A percentile compares a stretch with the other conserved stretches of the same genome.
These are phyloP conservation scores for Meliscaeva auricollis DNA, from an alignment of 2,888 invertebrate species.

Conservation along the genomic window DNA sequence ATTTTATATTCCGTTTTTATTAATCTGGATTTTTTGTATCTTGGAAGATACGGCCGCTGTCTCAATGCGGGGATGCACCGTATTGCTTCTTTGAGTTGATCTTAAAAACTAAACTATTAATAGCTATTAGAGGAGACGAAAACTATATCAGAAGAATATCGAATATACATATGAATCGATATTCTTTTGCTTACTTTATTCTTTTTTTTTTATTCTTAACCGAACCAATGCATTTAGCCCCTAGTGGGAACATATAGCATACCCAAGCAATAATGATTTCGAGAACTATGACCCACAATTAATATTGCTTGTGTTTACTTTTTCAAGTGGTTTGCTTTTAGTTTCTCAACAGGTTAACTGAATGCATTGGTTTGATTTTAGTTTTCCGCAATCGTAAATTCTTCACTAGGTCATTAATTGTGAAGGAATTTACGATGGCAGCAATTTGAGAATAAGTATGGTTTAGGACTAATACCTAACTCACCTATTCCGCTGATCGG, in stretches of 20 bases:
- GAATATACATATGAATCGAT: slow-evolving; percentile 1
- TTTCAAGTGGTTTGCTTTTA: slow-evolving; percentile 6
- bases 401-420: too few relatives aligned
- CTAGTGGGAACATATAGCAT: slow-evolving; percentile 27
- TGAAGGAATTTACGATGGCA: too few relatives aligned
- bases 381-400: too few relatives aligned
- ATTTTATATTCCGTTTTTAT: too few relatives aligned
- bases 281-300: slow-evolving; percentile 6
- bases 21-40: not conserved
- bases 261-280: slow-evolving; percentile 16
- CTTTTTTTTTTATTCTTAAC: slow-evolving; percentile 1
- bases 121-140: slow-evolving; percentile 32
- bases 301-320: slow-evolving; percentile 7
- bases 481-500: too few relatives aligned
- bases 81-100: not conserved
- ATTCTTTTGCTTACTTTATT: not conserved
- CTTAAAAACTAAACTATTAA: not conserved
- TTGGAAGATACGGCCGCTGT: not conserved
- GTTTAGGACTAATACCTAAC: too few relatives aligned
- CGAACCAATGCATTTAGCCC: not conserved
- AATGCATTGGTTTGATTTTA: slow-evolving; percentile 16
- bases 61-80: slow-evolving; percentile 2
- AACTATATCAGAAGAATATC: slow-evolving; percentile 4
- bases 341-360: slow-evolving; percentile 17
- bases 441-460: too few relatives aligned